Conservation (phyloP, 2,888 invertebrate genomes). For the Macrosiphum euphorbiae region DNA sequence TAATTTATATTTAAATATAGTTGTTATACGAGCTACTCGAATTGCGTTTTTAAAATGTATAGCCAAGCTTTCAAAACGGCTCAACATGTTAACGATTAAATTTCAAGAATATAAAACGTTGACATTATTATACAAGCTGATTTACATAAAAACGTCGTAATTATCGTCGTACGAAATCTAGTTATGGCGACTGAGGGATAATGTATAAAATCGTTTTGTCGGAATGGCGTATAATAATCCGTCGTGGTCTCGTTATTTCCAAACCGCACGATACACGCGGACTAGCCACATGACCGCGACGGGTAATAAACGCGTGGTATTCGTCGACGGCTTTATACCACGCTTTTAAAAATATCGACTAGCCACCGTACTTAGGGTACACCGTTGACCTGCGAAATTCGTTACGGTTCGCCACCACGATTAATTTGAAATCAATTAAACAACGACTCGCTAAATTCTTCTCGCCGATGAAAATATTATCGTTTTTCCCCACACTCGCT, state of each 20-base stretch:
- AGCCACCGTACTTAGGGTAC: background rate
- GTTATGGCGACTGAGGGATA: background rate
- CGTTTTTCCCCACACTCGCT: background rate
- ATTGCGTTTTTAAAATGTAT: background rate
- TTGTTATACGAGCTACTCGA: background rate
- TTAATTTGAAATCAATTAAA: background rate
- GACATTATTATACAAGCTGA: background rate
- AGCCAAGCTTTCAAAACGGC: background rate
- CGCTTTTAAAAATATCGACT: background rate
- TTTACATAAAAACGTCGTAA: slow-evolving; percentile 16
- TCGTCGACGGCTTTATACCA: background rate
- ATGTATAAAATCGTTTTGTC: background rate
- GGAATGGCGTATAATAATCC: background rate
- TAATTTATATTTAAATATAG: background rate
- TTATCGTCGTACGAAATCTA: slow-evolving; percentile 2
- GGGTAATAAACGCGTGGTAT: background rate
- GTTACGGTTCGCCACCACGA: too few species aligned
- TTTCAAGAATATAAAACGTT: slow-evolving; percentile 15
- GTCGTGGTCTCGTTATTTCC: background rate
- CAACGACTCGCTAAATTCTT: too few species aligned
- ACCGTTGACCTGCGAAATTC: background rate
- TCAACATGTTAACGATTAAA: background rate
- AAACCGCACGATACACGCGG: background rate
- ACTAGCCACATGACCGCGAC: background rate
- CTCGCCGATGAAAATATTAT: background rate